These are phyloP conservation scores for Spilarctia lutea DNA, from an alignment of 2,888 invertebrate species.

Conservation along the genomic window DNA sequence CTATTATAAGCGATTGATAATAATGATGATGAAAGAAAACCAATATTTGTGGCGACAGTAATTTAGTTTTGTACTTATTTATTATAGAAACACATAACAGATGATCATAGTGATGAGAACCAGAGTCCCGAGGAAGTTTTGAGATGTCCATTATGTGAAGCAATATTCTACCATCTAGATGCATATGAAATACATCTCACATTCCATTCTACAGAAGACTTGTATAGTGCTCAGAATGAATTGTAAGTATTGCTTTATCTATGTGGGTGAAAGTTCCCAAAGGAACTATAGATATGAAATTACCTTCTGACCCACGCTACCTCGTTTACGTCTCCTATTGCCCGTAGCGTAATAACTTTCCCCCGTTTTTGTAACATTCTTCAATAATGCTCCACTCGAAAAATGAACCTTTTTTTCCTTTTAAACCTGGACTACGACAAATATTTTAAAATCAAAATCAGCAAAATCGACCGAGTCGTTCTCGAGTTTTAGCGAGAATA, in stretches of 20 bases:
- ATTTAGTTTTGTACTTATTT: background rate
- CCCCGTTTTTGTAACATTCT: too few relatives aligned
- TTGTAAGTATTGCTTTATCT: constrained; percentile 60
- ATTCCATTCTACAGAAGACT: constrained; percentile 87
- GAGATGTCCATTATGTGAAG: constrained; percentile 88
- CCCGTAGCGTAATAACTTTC: too few relatives aligned
- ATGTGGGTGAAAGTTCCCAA: background rate
- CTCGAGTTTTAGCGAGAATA: too few relatives aligned
- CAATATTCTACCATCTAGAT: constrained; percentile 88
- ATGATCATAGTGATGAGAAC: constrained; percentile 86
- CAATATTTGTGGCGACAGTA: background rate
- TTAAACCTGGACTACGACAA: too few relatives aligned
- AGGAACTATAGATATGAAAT: background rate
- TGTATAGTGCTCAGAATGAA: constrained; percentile 87
- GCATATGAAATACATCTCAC: constrained; percentile 88
- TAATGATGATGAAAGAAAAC: background rate
- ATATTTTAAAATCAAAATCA: too few relatives aligned
- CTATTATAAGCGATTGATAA: too few relatives aligned
- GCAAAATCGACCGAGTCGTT: too few relatives aligned
- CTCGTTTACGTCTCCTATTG: too few relatives aligned
- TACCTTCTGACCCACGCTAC: too few relatives aligned
- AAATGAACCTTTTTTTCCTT: too few relatives aligned
- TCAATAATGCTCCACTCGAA: too few relatives aligned
- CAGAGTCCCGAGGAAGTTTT: constrained; percentile 85
- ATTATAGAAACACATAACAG: constrained; percentile 83